These are phyloP conservation scores for Coccyzus lansbergi DNA, from an alignment of 2,797 vertebrate genomes.

Conservation along the genomic window DNA sequence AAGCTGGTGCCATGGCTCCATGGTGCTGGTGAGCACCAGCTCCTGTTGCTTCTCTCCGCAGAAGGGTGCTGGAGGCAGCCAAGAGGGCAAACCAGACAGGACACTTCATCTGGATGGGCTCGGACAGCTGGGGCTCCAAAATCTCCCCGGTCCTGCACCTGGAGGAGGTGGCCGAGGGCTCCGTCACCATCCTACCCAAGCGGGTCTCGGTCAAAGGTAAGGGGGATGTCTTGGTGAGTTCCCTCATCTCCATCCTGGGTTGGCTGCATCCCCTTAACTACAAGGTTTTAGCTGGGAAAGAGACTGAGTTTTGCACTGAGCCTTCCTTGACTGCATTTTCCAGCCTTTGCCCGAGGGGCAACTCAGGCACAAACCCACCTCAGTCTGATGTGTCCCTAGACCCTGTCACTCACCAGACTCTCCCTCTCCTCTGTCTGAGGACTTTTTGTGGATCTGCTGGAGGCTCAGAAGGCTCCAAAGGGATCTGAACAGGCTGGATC, in stretches of 20 bases:
- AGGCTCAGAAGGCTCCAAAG: no score
- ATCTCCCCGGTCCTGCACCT: conserved; percentile 89
- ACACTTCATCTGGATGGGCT: conserved; percentile 97
- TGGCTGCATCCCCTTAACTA: accelerated
- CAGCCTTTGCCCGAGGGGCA: background rate
- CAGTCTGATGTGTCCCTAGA: accelerated
- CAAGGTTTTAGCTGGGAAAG: background rate
- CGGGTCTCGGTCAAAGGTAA: conserved; percentile 91
- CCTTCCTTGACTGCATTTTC: background rate
- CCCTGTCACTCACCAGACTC: accelerated
- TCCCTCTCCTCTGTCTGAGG: background rate
- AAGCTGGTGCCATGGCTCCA: accelerated
- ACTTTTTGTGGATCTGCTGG: no score
- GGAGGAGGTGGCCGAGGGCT: conserved; percentile 93
- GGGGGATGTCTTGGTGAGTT: background rate
- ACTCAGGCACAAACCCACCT: background rate
- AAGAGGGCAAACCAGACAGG: conserved; percentile 93
- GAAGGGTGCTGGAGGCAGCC: conserved; percentile 89
- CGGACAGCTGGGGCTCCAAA: conserved; percentile 97
- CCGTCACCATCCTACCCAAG: conserved; percentile 93
- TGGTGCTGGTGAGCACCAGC: background rate
- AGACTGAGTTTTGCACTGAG: background rate
- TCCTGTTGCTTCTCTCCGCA: conserved; percentile 65
- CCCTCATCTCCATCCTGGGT: background rate
- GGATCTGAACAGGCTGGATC: no score